Base-by-base conservation (phyloP, 2,797 vertebrate species). In the Smutsia gigantea region DNA sequence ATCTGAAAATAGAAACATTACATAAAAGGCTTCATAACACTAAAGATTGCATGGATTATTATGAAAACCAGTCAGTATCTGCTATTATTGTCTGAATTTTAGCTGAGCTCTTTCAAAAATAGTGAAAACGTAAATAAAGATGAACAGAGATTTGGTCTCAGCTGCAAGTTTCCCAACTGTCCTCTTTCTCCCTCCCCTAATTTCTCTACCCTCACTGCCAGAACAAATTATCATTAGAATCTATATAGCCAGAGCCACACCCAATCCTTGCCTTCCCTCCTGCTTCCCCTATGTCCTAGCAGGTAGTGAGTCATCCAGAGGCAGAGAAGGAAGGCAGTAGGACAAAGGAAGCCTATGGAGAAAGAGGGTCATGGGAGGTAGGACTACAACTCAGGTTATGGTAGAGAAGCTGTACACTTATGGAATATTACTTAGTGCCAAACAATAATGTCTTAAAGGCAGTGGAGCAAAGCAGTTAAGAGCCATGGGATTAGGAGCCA, bases 1-100 rank as follows among this genome's bases (percentile, higher is more conserved):
- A 87, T 34, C 51, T 59, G 86, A 93, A 94, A 89, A 63, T 31
- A 94, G 39, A 93, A 94, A 85, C 23, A 94, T 49, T 91, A 92
- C 23, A 72, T 8, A 55, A 46, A 83, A 95, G 13, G 21, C 49
- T 95, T 78, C 46, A 34, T 68, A 81, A 85, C 25, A 84, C 31
- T 87, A 83, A 91, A 77, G 42, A 89, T 0, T 59, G 1, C 51
- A 53, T 63, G 12, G 27, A 83, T 92, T 68, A 75, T 53, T 83
- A 93, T 84, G 34, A 74, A 94, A 78, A 87, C 53, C 27, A 92
- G 55, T 5, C 64, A 74, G 51, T 37, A 75, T 57, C 46, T 91
- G 53, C 42, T 92, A 59, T 37, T 90, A 71, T 39, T 69, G 4
- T 71, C 46, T 79, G 49, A 37, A 90, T 61, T 90, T 85, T 69